These are phyloP conservation scores for Rhinolophus sinicus DNA, from an alignment of 2,113 vertebrate genomes.

Conservation along the genomic window DNA sequence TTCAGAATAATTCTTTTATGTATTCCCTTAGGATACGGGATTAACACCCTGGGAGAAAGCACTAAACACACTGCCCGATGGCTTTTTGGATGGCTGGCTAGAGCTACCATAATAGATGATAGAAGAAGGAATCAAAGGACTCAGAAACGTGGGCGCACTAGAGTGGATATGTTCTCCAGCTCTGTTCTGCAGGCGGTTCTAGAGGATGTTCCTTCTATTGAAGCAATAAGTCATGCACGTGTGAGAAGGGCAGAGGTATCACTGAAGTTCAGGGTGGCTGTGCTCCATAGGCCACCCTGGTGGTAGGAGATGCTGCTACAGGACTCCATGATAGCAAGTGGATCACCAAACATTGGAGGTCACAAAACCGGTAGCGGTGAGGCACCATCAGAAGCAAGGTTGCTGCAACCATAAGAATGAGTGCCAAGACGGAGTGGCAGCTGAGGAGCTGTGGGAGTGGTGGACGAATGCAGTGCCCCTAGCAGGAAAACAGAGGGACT, in stretches of 20 bases:
- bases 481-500: neutral
- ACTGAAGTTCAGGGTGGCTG: neutral
- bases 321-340: neutral
- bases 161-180: neutral
- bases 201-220: neutral
- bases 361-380: neutral
- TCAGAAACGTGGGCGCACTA: accelerated
- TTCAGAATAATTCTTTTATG: neutral
- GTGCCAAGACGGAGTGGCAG: neutral
- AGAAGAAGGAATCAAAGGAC: neutral
- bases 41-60: neutral
- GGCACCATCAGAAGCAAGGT: neutral
- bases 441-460: neutral
- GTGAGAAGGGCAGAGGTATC: neutral
- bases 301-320: neutral
- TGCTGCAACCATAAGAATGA: neutral
- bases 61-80: neutral
- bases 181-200: neutral
- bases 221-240: neutral
- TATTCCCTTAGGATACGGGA: neutral
- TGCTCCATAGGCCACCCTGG: neutral
- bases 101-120: neutral
- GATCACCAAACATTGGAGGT: neutral
- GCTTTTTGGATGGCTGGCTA: neutral
- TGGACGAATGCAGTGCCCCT: neutral